These are phyloP conservation scores for Chelon auratus DNA, from an alignment of 2,797 vertebrate species.

Conservation along the genomic window DNA sequence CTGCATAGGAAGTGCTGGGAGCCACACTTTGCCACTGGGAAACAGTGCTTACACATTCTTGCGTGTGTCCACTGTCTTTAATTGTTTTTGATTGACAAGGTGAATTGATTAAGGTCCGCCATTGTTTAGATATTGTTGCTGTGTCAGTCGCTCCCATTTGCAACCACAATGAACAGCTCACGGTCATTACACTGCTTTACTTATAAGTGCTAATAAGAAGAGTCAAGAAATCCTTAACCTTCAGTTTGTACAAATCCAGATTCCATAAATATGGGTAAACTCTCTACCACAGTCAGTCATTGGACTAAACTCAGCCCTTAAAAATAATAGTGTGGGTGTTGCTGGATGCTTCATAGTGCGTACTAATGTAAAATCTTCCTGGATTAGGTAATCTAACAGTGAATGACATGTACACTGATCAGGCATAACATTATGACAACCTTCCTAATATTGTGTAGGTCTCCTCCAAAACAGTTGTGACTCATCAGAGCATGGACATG, in stretches of 20 bases:
- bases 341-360: no score
- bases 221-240: not conserved
- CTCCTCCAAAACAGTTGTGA: no score
- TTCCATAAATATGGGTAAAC: not conserved
- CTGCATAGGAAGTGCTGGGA: conserved; percentile 3
- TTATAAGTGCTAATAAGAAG: not conserved
- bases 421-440: no score
- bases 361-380: not conserved
- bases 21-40: conserved; percentile 7
- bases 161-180: not conserved
- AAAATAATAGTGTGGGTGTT: no score
- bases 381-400: not conserved
- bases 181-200: not conserved
- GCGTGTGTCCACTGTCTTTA: not conserved
- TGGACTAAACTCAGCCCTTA: no score
- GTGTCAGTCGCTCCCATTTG: not conserved
- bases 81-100: not conserved
- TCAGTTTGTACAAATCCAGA: not conserved
- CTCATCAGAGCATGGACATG: no score
- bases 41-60: conserved; percentile 2
- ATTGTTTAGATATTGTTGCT: not conserved
- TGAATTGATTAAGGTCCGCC: not conserved
- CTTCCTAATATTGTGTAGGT: no score
- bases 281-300: not conserved
- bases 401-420: no score